These are phyloP conservation scores for Euglossa dilemma DNA, from an alignment of 1,140 invertebrate species.

Conservation along the genomic window DNA sequence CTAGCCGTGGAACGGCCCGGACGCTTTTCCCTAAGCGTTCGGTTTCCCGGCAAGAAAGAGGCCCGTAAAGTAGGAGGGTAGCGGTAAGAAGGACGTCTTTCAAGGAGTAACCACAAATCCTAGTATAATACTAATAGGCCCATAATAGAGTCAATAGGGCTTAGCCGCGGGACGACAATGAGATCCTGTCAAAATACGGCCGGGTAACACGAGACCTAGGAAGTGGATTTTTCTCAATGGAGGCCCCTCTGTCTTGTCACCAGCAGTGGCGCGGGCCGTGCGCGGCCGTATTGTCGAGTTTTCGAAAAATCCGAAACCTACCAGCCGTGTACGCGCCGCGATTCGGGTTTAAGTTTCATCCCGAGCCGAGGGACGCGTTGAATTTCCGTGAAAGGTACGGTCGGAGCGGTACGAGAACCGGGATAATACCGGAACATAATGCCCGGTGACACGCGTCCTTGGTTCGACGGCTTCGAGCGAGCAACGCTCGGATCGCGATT, in stretches of 20 bases:
- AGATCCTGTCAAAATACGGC: slow-evolving; percentile 82
- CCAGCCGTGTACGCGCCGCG: slow-evolving; percentile 49
- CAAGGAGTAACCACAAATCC: slow-evolving; percentile 80
- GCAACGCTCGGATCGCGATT: slow-evolving; percentile 45
- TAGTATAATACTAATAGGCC: slow-evolving; percentile 82
- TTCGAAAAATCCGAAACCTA: slow-evolving; percentile 79
- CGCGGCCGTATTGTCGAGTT: slow-evolving; percentile 66
- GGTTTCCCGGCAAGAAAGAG: slow-evolving; percentile 66
- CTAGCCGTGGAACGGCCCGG: slow-evolving; percentile 19
- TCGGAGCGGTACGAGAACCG: slow-evolving; percentile 45
- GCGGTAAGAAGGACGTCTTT: slow-evolving; percentile 61
- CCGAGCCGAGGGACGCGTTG: slow-evolving; percentile 39
- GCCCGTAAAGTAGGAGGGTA: slow-evolving; percentile 54
- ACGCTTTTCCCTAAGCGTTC: too few species aligned
- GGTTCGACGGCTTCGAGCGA: slow-evolving; percentile 68
- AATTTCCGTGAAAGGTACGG: slow-evolving; percentile 41
- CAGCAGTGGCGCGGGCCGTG: slow-evolving; percentile 52
- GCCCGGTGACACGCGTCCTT: slow-evolving; percentile 62
- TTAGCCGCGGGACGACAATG: slow-evolving; percentile 80
- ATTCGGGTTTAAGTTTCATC: slow-evolving; percentile 79
- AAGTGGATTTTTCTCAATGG: slow-evolving; percentile 82
- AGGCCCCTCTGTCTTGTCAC: slow-evolving; percentile 55
- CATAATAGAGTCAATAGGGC: slow-evolving; percentile 82
- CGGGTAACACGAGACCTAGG: slow-evolving; percentile 81
- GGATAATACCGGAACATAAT: slow-evolving; percentile 46